A percentile compares a stretch with the other conserved stretches of the same genome.
These are phyloP conservation scores for Carabus problematicus DNA, from an alignment of 2,888 invertebrate species.

Conservation along the genomic window DNA sequence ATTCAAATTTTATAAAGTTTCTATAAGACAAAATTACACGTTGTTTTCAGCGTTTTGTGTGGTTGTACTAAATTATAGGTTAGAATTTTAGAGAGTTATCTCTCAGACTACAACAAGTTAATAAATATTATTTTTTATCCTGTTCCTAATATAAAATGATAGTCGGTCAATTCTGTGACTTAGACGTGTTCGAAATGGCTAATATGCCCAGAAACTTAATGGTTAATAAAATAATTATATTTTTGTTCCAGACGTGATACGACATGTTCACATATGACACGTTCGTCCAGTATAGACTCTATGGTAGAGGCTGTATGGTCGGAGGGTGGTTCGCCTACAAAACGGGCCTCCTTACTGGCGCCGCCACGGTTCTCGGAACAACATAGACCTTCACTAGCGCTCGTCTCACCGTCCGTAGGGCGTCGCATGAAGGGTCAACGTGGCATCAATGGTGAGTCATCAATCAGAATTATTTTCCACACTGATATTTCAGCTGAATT, in stretches of 20 bases:
- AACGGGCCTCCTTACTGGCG: constrained; percentile 50
- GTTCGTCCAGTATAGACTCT: constrained; percentile 83
- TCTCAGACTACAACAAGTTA: too few species aligned
- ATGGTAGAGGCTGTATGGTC: constrained; percentile 77
- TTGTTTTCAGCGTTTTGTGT: too few species aligned
- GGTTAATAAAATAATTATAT: constrained; percentile 10
- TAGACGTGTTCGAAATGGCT: too few species aligned
- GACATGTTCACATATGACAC: constrained; percentile 64
- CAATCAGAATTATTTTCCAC: too few species aligned
- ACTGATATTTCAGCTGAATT: too few species aligned
- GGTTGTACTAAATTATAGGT: too few species aligned
- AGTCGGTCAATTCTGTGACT: too few species aligned
- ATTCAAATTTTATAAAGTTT: too few species aligned
- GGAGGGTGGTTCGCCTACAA: constrained; percentile 58
- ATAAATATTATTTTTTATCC: too few species aligned
- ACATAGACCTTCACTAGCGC: constrained; percentile 63
- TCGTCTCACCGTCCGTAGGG: constrained; percentile 78
- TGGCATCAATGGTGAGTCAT: constrained; percentile 73
- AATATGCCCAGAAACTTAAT: background rate
- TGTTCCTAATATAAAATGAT: too few species aligned
- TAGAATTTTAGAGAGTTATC: too few species aligned
- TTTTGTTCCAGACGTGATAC: constrained; percentile 61
- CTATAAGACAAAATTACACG: too few species aligned
- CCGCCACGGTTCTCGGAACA: constrained; percentile 55
- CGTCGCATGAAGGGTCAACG: constrained; percentile 78